Evolutionary conservation across 2,797 vertebrate genomes (phyloP).

Genomic region (Darevskia nairensis): DNA sequence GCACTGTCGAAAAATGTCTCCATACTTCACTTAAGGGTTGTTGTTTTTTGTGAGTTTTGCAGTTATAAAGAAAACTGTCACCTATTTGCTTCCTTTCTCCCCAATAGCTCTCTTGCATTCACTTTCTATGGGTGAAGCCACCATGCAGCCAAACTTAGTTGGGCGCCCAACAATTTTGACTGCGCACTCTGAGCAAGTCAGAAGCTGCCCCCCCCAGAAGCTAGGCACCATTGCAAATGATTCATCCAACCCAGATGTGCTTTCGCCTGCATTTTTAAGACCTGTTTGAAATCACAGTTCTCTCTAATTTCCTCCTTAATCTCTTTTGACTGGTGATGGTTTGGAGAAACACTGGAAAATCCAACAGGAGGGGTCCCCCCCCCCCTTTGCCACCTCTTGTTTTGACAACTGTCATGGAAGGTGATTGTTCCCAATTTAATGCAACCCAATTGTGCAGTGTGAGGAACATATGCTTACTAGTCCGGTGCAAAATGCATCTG

Average conservation of each 20-base stretch:
- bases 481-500: neutral
- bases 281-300: too few species aligned
- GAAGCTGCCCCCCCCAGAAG: neutral
- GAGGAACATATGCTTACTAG: slow-evolving; percentile 10
- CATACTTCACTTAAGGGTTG: too few species aligned
- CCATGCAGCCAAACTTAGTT: neutral
- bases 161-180: neutral
- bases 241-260: neutral
- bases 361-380: neutral
- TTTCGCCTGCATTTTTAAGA: neutral
- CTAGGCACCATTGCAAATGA: neutral
- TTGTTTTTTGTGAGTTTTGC: neutral
- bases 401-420: slow-evolving; percentile 6
- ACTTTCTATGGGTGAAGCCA: neutral
- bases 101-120: neutral
- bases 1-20: neutral
- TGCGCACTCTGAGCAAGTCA: neutral
- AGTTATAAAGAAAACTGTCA: neutral
- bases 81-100: neutral
- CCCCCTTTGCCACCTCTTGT: neutral
- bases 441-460: neutral
- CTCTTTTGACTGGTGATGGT: neutral
- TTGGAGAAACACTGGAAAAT: neutral
- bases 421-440: neutral
- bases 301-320: neutral